A percentile compares a stretch with the other conserved stretches of the same genome.
phyloP scores from a whole-genome alignment of 64 coral and sea anemone species.

The Dendronephthya gigantea region DNA sequence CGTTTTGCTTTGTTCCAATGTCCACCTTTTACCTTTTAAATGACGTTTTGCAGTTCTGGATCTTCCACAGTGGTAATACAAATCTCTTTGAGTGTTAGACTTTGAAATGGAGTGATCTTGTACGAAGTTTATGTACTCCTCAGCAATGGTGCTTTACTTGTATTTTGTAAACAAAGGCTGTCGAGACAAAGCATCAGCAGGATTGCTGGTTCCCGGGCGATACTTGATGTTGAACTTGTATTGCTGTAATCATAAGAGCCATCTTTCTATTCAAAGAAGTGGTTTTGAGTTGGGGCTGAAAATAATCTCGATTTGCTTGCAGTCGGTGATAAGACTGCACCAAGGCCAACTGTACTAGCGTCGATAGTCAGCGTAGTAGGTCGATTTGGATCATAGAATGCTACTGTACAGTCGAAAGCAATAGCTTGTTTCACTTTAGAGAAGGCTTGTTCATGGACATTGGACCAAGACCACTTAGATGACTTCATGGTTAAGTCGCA shows the following conservation, averaged over 20 bases:
- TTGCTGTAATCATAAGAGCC: not conserved
- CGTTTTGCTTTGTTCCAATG: not conserved
- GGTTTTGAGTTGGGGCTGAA: not conserved
- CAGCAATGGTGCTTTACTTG: not conserved
- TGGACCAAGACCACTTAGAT: not conserved
- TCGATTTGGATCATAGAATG: not conserved
- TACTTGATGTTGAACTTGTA: conserved; percentile 9
- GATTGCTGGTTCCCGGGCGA: not conserved
- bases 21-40: not conserved
- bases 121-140: not conserved
- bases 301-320: not conserved
- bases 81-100: not conserved
- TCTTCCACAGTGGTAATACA: not conserved
- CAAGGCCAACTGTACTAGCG: not conserved
- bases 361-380: not conserved
- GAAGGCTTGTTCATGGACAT: not conserved
- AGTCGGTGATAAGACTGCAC: not conserved
- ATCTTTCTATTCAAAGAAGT: not conserved
- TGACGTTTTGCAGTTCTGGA: not conserved
- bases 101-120: not conserved
- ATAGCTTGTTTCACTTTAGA: not conserved
- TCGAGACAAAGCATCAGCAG: not conserved
- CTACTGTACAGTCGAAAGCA: not conserved
- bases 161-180: not conserved
- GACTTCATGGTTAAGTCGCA: not conserved